These are phyloP conservation scores for Acipenser oxyrinchus DNA, from an alignment of 2,797 vertebrate genomes.

Conservation along the genomic window DNA sequence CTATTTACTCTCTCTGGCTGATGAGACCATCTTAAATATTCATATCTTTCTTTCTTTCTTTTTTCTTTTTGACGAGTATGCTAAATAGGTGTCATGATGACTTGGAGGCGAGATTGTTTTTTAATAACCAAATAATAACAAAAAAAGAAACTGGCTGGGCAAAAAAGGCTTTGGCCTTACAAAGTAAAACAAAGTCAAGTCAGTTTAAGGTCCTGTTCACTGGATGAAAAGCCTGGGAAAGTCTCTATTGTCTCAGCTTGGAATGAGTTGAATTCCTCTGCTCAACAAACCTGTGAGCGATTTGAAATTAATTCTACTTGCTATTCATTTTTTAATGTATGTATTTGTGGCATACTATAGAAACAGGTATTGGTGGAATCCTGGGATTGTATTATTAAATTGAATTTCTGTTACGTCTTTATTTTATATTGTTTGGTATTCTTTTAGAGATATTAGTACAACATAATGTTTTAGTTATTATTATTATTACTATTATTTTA, in stretches of 20 bases:
- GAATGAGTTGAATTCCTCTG: conserved; percentile 35
- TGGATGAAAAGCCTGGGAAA: not conserved
- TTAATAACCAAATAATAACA: conserved; percentile 45
- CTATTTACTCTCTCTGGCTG: conserved; percentile 57
- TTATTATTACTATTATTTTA: too few species aligned
- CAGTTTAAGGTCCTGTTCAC: conserved; percentile 42
- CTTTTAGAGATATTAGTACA: too few species aligned
- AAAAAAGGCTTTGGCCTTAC: conserved; percentile 8
- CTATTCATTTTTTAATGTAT: conserved; percentile 35
- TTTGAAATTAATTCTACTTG: conserved; percentile 47
- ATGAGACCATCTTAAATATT: conserved; percentile 54
- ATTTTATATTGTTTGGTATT: too few species aligned
- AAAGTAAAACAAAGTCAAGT: conserved; percentile 8
- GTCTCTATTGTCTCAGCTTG: conserved; percentile 43
- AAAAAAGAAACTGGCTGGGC: conserved; percentile 30
- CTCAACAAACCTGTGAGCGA: conserved; percentile 51
- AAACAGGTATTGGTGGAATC: too few species aligned
- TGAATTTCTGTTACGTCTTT: too few species aligned
- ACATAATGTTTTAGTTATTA: too few species aligned
- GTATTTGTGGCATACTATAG: too few species aligned
- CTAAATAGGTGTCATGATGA: conserved; percentile 62
- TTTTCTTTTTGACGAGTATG: conserved; percentile 50
- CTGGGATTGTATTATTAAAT: too few species aligned
- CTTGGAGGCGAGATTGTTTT: conserved; percentile 54
- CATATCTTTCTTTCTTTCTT: conserved; percentile 41